Conservation (phyloP, 1,140 invertebrate species). For the Octopus bimaculoides region DNA sequence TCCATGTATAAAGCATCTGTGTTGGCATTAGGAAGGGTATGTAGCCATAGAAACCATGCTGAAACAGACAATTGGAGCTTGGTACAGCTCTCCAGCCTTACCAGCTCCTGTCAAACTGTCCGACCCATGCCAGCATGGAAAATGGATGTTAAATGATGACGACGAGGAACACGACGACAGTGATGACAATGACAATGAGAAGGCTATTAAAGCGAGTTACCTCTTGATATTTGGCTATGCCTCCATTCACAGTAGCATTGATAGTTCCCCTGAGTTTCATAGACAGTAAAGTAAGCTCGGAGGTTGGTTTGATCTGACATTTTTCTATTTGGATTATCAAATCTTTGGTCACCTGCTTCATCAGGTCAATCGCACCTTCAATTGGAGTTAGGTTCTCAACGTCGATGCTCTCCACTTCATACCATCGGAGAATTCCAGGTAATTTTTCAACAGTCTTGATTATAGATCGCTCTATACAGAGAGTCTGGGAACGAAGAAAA, state of each 20-base stretch:
- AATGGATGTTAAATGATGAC: too few species aligned
- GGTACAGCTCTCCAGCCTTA: too few species aligned
- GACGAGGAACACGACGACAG: too few species aligned
- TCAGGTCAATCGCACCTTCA: conserved; percentile 42
- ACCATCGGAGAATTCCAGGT: conserved; percentile 52
- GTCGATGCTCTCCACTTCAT: conserved; percentile 41
- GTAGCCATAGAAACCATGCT: too few species aligned
- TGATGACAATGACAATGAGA: too few species aligned
- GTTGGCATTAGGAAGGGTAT: too few species aligned
- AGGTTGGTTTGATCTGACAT: conserved; percentile 22
- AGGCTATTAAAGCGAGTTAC: conserved; percentile 21
- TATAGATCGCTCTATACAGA: conserved; percentile 46
- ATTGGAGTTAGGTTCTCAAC: conserved; percentile 37
- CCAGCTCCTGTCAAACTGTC: too few species aligned
- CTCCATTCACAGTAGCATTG: conserved; percentile 48
- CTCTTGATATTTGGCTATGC: conserved; percentile 50
- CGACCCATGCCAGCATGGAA: too few species aligned
- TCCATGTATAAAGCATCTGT: too few species aligned
- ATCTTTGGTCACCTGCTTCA: conserved; percentile 42
- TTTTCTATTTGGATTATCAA: conserved; percentile 30
- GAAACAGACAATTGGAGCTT: too few species aligned
- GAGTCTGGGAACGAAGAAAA: conserved; percentile 32
- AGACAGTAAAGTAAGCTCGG: conserved; percentile 78
- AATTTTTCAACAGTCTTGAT: conserved; percentile 44
- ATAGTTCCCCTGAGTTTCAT: conserved; percentile 71